Conservation (phyloP, 2,888 invertebrate species). For the Unio delphinus region DNA sequence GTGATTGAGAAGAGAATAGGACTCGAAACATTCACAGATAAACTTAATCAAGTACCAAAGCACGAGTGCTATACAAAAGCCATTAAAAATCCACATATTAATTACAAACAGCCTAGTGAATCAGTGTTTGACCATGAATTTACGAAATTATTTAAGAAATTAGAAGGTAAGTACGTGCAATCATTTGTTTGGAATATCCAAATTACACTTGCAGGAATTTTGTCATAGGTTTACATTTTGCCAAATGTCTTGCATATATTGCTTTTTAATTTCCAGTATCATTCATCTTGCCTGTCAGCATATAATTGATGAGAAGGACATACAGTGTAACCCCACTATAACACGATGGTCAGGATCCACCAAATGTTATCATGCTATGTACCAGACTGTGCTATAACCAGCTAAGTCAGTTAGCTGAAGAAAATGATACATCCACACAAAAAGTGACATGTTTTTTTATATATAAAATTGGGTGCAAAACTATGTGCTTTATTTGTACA, state of each 20-base stretch:
- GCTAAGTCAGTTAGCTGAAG: no score
- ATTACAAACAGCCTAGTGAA: constrained; percentile 83
- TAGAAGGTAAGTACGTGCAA: constrained; percentile 70
- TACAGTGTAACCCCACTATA: no score
- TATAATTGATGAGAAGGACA: no score
- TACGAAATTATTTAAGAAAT: constrained; percentile 87
- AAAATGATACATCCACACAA: no score
- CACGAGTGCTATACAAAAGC: constrained; percentile 94
- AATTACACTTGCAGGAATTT: neutral
- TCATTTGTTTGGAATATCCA: neutral
- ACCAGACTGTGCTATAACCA: no score
- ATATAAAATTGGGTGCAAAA: no score
- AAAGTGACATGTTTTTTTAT: no score
- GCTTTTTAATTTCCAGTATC: neutral
- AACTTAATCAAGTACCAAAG: constrained; percentile 87
- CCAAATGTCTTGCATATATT: neutral
- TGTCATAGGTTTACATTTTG: neutral
- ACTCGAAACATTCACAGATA: constrained; percentile 88
- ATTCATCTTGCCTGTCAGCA: neutral
- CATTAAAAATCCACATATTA: constrained; percentile 92
- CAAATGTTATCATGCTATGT: no score
- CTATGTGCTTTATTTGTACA: no score
- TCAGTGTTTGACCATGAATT: constrained; percentile 95
- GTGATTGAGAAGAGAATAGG: constrained; percentile 90
- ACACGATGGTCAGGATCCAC: no score